phyloP scores from a whole-genome alignment of 2,113 vertebrate genomes.

The Oryzias celebensis region DNA sequence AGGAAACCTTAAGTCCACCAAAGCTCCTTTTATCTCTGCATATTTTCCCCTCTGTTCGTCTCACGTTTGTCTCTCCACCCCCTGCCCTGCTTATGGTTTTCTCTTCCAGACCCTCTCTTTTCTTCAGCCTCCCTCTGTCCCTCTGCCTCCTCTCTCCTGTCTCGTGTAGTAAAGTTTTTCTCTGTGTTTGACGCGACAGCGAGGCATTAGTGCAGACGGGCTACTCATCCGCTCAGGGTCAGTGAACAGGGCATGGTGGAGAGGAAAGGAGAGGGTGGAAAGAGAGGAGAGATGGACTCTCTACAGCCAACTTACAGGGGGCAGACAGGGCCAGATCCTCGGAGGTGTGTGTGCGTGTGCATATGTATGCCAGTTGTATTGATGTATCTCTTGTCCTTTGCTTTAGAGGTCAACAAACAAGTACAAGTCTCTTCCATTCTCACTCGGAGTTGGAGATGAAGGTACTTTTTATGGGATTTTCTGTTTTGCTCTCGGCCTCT shows the following conservation, averaged over 20 bases:
- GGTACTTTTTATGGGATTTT: conserved; percentile 32
- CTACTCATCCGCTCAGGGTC: conserved; percentile 77
- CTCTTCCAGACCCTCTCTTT: conserved; percentile 14
- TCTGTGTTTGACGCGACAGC: conserved; percentile 74
- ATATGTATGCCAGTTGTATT: conserved; percentile 67
- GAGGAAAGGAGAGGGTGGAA: conserved; percentile 55
- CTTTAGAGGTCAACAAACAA: conserved; percentile 71
- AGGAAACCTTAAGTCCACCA: too few relatives aligned
- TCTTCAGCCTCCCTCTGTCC: conserved; percentile 52
- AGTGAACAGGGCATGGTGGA: conserved; percentile 76
- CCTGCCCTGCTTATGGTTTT: conserved; percentile 22
- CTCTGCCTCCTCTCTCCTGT: conserved; percentile 59
- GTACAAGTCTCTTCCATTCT: conserved; percentile 56
- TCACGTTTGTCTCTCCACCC: conserved; percentile 23
- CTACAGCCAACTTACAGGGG: conserved; percentile 70
- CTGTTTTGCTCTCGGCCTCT: conserved; percentile 32
- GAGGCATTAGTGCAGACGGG: conserved; percentile 75
- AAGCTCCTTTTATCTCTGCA: conserved; percentile 7
- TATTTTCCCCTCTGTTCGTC: conserved; percentile 25
- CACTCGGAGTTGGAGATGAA: conserved; percentile 56
- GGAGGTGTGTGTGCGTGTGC: conserved; percentile 56
- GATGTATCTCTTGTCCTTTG: conserved; percentile 70
- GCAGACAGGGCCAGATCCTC: conserved; percentile 75
- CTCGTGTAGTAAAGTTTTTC: conserved; percentile 75
- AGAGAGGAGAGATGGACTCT: conserved; percentile 59